These are phyloP conservation scores for Microtus montanus DNA, from an alignment of 2,113 vertebrate species.

Conservation along the genomic window DNA sequence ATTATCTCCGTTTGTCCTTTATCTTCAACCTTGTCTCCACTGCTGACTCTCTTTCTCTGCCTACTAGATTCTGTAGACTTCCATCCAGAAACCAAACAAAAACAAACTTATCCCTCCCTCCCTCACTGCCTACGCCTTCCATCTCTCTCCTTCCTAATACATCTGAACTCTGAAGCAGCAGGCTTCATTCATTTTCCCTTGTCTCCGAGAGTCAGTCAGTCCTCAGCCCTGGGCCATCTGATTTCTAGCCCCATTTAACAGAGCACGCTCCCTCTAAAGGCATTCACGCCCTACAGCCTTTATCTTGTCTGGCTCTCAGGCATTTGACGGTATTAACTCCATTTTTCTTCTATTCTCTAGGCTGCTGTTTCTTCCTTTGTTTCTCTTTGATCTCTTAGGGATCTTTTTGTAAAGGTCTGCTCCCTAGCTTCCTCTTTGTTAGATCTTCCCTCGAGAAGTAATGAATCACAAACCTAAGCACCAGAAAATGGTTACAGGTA, in stretches of 20 bases:
- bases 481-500: neutral
- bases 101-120: slow-evolving; percentile 16
- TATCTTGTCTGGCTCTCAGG: slow-evolving; percentile 58
- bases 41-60: slow-evolving; percentile 6
- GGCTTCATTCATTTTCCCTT: slow-evolving; percentile 21
- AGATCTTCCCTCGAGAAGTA: neutral
- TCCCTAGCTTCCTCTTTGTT: neutral
- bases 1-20: slow-evolving; percentile 56
- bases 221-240: slow-evolving; percentile 25
- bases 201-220: neutral
- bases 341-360: slow-evolving; percentile 50
- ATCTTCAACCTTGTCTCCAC: slow-evolving; percentile 36
- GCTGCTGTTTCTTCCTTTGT: neutral
- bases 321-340: slow-evolving; percentile 46
- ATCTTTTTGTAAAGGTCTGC: neutral
- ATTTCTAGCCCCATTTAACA: slow-evolving; percentile 65
- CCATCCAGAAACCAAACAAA: slow-evolving; percentile 49
- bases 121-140: neutral
- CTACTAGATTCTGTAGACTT: neutral
- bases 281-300: slow-evolving; percentile 31
- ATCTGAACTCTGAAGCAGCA: neutral
- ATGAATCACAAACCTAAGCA: slow-evolving; percentile 1
- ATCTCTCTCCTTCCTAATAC: slow-evolving; percentile 31
- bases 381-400: neutral
- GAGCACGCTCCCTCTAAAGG: slow-evolving; percentile 51